Conservation (phyloP, 2,113 vertebrate species). For the Rattus rattus region DNA sequence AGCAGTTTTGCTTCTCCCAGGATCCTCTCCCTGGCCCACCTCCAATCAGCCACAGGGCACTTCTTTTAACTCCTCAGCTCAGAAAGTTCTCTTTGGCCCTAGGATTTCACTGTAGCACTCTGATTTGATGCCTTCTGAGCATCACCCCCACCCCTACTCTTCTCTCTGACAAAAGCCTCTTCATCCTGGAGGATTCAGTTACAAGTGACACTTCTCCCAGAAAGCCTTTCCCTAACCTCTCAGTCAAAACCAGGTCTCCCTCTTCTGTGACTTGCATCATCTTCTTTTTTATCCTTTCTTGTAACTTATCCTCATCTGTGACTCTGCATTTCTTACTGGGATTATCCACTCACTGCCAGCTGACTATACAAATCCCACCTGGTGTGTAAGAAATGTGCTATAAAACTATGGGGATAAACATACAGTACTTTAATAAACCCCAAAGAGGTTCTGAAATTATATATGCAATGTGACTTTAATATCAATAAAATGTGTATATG, state of each 20-base stretch:
- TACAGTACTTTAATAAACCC: background rate
- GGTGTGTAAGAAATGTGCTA: background rate
- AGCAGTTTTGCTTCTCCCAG: background rate
- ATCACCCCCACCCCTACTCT: background rate
- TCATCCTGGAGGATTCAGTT: background rate
- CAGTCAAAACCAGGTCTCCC: background rate
- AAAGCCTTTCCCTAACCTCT: background rate
- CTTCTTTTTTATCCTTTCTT: background rate
- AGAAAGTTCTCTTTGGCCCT: background rate
- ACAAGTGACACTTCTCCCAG: background rate
- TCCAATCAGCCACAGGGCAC: background rate
- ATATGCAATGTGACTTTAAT: background rate
- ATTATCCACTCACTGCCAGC: background rate
- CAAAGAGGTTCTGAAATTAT: background rate
- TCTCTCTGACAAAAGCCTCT: background rate
- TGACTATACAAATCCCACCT: background rate
- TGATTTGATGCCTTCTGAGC: background rate
- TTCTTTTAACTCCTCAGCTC: background rate
- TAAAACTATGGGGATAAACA: background rate
- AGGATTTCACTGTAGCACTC: background rate
- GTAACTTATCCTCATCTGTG: background rate
- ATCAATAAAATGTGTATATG: background rate
- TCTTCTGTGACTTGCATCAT: background rate
- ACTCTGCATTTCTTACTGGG: background rate
- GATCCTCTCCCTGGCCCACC: background rate